Conservation (phyloP, 2,888 invertebrate species). For the Campoplex nolae region DNA sequence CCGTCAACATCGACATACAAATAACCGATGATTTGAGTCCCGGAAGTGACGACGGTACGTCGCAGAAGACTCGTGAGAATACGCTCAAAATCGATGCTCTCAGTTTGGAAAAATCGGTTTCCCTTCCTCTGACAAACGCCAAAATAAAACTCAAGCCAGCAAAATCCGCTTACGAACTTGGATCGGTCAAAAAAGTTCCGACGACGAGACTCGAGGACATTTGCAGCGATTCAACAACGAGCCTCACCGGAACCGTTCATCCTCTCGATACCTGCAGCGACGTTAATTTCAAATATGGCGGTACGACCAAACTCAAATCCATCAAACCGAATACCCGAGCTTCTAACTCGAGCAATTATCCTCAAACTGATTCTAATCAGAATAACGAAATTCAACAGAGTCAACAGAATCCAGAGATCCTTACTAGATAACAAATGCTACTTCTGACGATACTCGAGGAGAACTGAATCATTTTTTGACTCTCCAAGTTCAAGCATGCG, state of each 20-base stretch:
- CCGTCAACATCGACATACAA: slow-evolving; percentile 83
- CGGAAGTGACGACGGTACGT: slow-evolving; percentile 64
- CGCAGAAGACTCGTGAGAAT: slow-evolving; percentile 72
- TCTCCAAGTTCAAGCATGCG: neutral
- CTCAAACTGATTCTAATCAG: slow-evolving; percentile 73
- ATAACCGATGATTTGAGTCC: slow-evolving; percentile 81
- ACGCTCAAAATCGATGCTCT: slow-evolving; percentile 75
- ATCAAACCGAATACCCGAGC: slow-evolving; percentile 86
- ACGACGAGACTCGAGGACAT: slow-evolving; percentile 84
- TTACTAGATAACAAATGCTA: slow-evolving; percentile 82
- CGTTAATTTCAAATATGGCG: slow-evolving; percentile 92
- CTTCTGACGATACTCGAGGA: slow-evolving; percentile 75
- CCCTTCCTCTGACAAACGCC: slow-evolving; percentile 79
- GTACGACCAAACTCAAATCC: slow-evolving; percentile 92
- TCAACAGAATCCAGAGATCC: slow-evolving; percentile 78
- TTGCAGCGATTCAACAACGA: slow-evolving; percentile 84
- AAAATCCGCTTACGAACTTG: slow-evolving; percentile 83
- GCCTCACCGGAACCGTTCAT: slow-evolving; percentile 85
- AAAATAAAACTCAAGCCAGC: slow-evolving; percentile 81
- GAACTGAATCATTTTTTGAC: slow-evolving; percentile 63
- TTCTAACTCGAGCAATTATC: slow-evolving; percentile 73
- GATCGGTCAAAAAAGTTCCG: slow-evolving; percentile 82
- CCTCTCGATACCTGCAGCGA: slow-evolving; percentile 91
- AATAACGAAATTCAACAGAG: slow-evolving; percentile 76
- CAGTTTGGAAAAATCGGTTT: slow-evolving; percentile 80